These are phyloP conservation scores for Seriola rivoliana DNA, from an alignment of 2,113 vertebrate species.

Conservation along the genomic window DNA sequence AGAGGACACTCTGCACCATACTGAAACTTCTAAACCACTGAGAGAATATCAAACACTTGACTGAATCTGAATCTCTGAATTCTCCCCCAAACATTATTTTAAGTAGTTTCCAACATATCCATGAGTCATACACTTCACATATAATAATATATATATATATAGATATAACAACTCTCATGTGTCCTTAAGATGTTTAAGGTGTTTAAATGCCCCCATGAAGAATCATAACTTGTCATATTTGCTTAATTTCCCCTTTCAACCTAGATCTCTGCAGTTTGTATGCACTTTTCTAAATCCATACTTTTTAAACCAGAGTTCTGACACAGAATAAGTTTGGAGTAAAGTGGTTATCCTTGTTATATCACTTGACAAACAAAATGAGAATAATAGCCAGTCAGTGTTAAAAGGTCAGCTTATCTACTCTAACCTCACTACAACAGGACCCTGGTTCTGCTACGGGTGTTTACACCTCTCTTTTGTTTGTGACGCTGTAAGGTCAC, in stretches of 20 bases:
- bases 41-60: slow-evolving; percentile 5
- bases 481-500: slow-evolving; percentile 43
- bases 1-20: not conserved
- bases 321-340: not conserved
- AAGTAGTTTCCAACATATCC: slow-evolving; percentile 23
- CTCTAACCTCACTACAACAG: slow-evolving; percentile 11
- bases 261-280: not conserved
- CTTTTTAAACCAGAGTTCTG: not conserved
- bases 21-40: not conserved
- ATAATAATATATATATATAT: too few species aligned
- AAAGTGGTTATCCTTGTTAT: not conserved
- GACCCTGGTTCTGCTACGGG: not conserved
- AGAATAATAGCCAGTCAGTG: not conserved
- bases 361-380: not conserved
- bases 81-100: slow-evolving; percentile 13
- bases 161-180: not conserved
- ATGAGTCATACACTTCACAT: not conserved
- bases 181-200: not conserved
- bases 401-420: not conserved
- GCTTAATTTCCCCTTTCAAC: not conserved
- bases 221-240: not conserved
- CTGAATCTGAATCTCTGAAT: slow-evolving; percentile 9
- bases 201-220: not conserved
- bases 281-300: not conserved
- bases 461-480: slow-evolving; percentile 13